phyloP scores from a whole-genome alignment of 1,140 invertebrate genomes.

The Dryas iulia region DNA sequence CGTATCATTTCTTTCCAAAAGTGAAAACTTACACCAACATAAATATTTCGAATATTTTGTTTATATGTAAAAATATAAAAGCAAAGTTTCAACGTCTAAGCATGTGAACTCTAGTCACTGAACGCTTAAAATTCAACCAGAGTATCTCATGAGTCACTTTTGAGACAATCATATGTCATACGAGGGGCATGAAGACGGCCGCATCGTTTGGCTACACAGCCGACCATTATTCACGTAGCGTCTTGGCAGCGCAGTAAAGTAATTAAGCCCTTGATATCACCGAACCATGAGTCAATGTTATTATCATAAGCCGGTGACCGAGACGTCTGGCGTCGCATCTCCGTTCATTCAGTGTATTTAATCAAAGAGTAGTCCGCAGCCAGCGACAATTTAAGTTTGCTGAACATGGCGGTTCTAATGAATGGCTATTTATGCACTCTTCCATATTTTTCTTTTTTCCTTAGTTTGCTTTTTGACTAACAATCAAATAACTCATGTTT shows the following conservation, averaged over 20 bases:
- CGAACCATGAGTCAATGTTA: conserved; percentile 48
- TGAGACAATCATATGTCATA: neutral
- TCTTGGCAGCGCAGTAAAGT: conserved; percentile 43
- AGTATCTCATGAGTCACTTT: neutral
- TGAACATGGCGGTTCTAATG: neutral
- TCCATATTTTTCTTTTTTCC: too few relatives aligned
- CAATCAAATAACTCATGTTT: too few relatives aligned
- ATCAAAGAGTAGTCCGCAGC: conserved; percentile 35
- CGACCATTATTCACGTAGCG: conserved; percentile 20
- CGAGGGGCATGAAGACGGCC: conserved; percentile 7
- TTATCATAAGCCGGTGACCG: conserved; percentile 50
- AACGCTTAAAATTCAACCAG: neutral
- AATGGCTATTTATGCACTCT: neutral
- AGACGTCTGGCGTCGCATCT: conserved; percentile 48
- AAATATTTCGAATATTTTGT: neutral
- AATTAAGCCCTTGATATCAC: conserved; percentile 42
- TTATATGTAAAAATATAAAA: neutral
- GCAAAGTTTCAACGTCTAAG: neutral
- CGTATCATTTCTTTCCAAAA: too few relatives aligned
- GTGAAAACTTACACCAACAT: too few relatives aligned
- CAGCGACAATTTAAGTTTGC: conserved; percentile 26
- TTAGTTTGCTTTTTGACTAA: neutral
- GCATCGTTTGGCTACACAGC: conserved; percentile 16
- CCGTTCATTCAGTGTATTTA: conserved; percentile 48
- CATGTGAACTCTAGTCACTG: too few relatives aligned